Base-by-base conservation (phyloP, 2,888 invertebrate genomes). In the Agrochola lychnidis region DNA sequence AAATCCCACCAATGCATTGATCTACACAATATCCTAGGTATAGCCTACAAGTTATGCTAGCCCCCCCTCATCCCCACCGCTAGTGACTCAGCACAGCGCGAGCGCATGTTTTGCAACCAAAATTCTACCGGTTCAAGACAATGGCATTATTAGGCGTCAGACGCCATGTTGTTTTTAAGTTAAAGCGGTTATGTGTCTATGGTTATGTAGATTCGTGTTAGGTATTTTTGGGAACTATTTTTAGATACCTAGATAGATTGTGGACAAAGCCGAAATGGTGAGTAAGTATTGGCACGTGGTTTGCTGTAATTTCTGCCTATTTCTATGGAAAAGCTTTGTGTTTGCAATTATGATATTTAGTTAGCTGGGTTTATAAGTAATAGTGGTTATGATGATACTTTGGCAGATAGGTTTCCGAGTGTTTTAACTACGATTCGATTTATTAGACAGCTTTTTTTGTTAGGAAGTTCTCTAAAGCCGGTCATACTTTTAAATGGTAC, bases 101-200 rank as follows among this genome's bases (percentile, higher is more conserved):
- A 93, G 95, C 95, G 95, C 94, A 91, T 88, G 92, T 96, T 94
- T 96, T 93, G 95, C 95, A 96, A 96, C 96, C 96, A 90, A 96
- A 96, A 96, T 96, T 96, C 96, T 96, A 96, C 96, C 90, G 92
- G 96, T 96, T 94, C 91, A 89, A 96, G 95, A 96, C 96, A 96
- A 96, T 96, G 93, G 96, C 94, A 93, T 95, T 96, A 95, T 95
- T 96, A 94, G 94, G 91, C 91, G 91, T 88, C 90, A 91, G 94
- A 89, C 94, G 96, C 96, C 95, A 96, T 96, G 92, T 96, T 96
- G 92, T 89, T 90, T 91, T 91, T 90, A 89, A 89, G 79, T 82
- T 76, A 57, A 67, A 70, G 62, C 66, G 69, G 87, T 86, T 86
- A 79, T 83, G 70, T 76, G 48, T 75, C 71, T 75, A 62, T 74